phyloP scores from a whole-genome alignment of 53 echinoderm and acorn worm species.

The Astropecten irregularis region DNA sequence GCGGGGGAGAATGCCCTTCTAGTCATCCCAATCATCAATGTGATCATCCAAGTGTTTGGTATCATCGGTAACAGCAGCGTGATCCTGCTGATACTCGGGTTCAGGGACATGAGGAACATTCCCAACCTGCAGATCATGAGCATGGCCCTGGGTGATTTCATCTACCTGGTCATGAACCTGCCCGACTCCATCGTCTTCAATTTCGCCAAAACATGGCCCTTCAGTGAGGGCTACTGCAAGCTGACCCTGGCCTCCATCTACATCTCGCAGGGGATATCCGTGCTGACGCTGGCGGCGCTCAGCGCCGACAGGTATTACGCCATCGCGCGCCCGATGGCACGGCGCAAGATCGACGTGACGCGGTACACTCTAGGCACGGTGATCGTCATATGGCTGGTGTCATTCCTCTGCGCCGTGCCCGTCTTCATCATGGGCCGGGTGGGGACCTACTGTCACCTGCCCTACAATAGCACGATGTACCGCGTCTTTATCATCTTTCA shows the following conservation, averaged over 20 bases:
- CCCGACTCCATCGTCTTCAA: slow-evolving; percentile 72
- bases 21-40: slow-evolving; percentile 1
- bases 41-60: slow-evolving; percentile 54
- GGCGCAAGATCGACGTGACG: slow-evolving; percentile 74
- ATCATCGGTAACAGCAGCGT: slow-evolving; percentile 81
- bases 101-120: slow-evolving; percentile 87
- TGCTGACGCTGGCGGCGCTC: slow-evolving; percentile 82
- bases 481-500: slow-evolving; percentile 60
- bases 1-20: too few relatives aligned
- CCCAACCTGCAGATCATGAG: slow-evolving; percentile 89
- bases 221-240: slow-evolving; percentile 63
- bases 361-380: slow-evolving; percentile 68
- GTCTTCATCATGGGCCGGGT: slow-evolving; percentile 42
- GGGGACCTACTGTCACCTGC: slow-evolving; percentile 41
- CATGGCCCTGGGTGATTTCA: slow-evolving; percentile 81
- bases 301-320: slow-evolving; percentile 93
- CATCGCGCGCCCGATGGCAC: slow-evolving; percentile 81
- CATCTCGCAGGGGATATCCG: slow-evolving; percentile 87
- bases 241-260: slow-evolving; percentile 65
- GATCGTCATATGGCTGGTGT: slow-evolving; percentile 68
- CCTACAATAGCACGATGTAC: slow-evolving; percentile 28
- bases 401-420: slow-evolving; percentile 64
- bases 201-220: slow-evolving; percentile 25
- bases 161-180: slow-evolving; percentile 71
- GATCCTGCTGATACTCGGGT: slow-evolving; percentile 72